Conservation (phyloP, 2,797 vertebrate genomes). For the Neosalanx taihuensis region DNA sequence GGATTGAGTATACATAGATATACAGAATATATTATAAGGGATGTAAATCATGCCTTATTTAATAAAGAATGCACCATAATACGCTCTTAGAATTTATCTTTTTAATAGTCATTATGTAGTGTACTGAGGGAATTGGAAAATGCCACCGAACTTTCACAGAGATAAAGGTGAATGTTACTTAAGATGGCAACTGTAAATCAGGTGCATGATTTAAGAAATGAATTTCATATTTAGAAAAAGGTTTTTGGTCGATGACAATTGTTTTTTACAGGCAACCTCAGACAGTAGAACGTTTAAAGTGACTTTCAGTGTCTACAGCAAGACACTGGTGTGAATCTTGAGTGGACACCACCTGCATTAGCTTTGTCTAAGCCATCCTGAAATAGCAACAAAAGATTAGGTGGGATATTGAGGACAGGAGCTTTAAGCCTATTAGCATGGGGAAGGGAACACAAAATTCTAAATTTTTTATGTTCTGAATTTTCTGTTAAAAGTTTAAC, state of each 20-base stretch:
- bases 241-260: slow-evolving; percentile 63
- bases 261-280: slow-evolving; percentile 24
- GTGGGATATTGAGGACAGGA: slow-evolving; percentile 68
- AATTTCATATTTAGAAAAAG: slow-evolving; percentile 51
- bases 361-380: slow-evolving; percentile 72
- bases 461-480: slow-evolving; percentile 24
- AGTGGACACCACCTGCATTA: slow-evolving; percentile 67
- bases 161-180: slow-evolving; percentile 59
- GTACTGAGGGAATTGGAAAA: slow-evolving; percentile 24
- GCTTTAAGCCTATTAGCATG: slow-evolving; percentile 62
- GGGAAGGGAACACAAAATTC: slow-evolving; percentile 60
- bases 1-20: neutral
- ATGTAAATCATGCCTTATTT: neutral
- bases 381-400: slow-evolving; percentile 75
- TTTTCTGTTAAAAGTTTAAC: neutral
- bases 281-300: slow-evolving; percentile 40
- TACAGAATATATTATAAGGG: no score
- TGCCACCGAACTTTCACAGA: slow-evolving; percentile 43
- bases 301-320: neutral
- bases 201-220: slow-evolving; percentile 62
- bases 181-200: slow-evolving; percentile 32
- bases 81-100: slow-evolving; percentile 9
- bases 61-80: slow-evolving; percentile 22
- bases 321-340: slow-evolving; percentile 5
- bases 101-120: slow-evolving; percentile 27